Evolutionary conservation across 2,797 vertebrate genomes (phyloP).

Genomic region (Tiaroga cobitis): DNA sequence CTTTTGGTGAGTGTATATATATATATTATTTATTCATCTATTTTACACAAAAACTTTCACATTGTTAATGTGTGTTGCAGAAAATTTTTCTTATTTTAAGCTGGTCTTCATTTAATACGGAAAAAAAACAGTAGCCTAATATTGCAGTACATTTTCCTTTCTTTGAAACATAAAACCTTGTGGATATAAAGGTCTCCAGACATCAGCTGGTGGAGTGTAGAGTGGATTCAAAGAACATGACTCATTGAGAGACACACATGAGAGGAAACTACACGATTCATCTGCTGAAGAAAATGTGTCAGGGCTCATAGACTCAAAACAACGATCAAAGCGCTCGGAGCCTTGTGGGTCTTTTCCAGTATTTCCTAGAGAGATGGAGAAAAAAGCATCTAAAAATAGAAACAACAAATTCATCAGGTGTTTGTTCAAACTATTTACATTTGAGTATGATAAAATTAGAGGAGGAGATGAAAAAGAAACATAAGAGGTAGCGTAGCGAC

Average conservation of each 20-base stretch:
- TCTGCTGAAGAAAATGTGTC: constrained; percentile 46
- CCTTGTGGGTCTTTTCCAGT: constrained; percentile 36
- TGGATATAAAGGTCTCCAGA: constrained; percentile 37
- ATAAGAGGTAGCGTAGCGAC: background rate
- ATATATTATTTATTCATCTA: too few species aligned
- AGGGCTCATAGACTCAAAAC: constrained; percentile 35
- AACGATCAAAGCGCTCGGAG: constrained; percentile 42
- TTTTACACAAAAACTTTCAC: too few species aligned
- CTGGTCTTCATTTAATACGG: background rate
- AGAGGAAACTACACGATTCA: constrained; percentile 30
- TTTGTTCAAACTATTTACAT: constrained; percentile 12
- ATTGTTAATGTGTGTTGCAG: background rate
- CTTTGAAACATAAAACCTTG: constrained; percentile 31
- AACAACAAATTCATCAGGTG: constrained; percentile 7
- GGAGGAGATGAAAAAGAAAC: background rate
- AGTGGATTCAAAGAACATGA: constrained; percentile 38
- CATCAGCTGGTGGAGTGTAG: constrained; percentile 14
- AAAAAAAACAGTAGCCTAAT: background rate
- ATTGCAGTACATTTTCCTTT: constrained; percentile 16
- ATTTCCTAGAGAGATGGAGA: constrained; percentile 40
- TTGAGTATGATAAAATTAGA: constrained; percentile 18
- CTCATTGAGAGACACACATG: constrained; percentile 36
- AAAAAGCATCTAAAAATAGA: constrained; percentile 22
- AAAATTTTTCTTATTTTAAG: background rate
- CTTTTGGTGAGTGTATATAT: too few species aligned